Base-by-base conservation (phyloP, 2,113 vertebrate species). In the Ictalurus furcatus region DNA sequence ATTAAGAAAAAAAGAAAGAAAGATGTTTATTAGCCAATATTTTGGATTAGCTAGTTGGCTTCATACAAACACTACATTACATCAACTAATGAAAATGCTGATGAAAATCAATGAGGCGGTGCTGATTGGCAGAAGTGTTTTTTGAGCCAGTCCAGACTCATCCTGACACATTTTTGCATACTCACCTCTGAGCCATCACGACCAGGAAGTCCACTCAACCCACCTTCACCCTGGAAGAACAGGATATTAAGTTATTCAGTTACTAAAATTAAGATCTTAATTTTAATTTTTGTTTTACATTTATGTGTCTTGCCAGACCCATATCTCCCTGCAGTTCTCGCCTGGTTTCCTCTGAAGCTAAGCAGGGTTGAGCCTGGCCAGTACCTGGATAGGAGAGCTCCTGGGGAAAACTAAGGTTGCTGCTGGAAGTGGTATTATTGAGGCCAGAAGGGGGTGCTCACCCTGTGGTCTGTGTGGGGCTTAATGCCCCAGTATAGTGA, bases 111-210 rank as follows among this genome's bases (percentile, higher is more conserved):
- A 25, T 34, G n/a, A 73, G 80, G 8, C 58, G 4, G 52, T 44
- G 37, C 16, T 63, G 6, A 7, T 58, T 59, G 34, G 30, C 4
- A 81, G 61, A 3, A n/a, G 2, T 17, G 25, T 76, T 78, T 76
- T 63, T 40, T 63, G 5, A 56, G 69, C 23, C 73, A 79, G 58
- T 79, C 34, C n/a, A 79, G 28, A 4, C 40, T 90, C 34, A 74
- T 1, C 73, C 80, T 21, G 56, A 63, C 81, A 63, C 4, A 37
- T 78, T 80, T 69, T 85, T 88, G 67, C 0, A 61, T 0, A 89
- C 90, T 96, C 95, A 98, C 97, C 97, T 97, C 96, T 90, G 87
- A 56, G 52, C 97, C 97, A 8, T 97, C 96, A 94, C 67, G 94
- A 85, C 97, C 97, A 54, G 96, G 95, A 91, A 96, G 94, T 94